A percentile compares a stretch with the other conserved stretches of the same genome.
These are phyloP conservation scores for Platypus cylindrus DNA, from an alignment of 2,888 invertebrate genomes.

Conservation along the genomic window DNA sequence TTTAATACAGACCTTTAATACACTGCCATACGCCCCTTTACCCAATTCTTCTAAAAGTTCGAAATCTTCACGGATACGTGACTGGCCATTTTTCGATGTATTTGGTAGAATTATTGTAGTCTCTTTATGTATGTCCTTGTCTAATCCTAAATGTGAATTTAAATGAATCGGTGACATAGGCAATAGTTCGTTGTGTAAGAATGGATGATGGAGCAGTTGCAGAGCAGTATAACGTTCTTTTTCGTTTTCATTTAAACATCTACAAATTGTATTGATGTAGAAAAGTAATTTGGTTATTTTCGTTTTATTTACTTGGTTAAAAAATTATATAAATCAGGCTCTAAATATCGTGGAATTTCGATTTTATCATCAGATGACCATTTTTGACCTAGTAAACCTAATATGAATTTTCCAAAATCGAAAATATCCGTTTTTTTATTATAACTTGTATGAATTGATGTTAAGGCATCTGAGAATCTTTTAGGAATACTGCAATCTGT, in stretches of 20 bases:
- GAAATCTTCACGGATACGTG: constrained; percentile 70
- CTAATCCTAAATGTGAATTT: constrained; percentile 21
- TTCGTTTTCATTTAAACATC: constrained; percentile 59
- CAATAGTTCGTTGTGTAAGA: constrained; percentile 32
- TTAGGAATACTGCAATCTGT: constrained; percentile 61
- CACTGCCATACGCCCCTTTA: constrained; percentile 92
- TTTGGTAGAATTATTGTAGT: constrained; percentile 32
- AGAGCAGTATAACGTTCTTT: constrained; percentile 60
- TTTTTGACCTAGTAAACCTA: constrained; percentile 49
- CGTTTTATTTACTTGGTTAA: constrained; percentile 44
- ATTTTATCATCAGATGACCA: constrained; percentile 35
- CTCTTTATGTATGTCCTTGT: constrained; percentile 23
- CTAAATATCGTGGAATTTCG: constrained; percentile 45
- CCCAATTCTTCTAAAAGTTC: constrained; percentile 74
- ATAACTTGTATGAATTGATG: constrained; percentile 30
- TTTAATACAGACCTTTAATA: constrained; percentile 87
- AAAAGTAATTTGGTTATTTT: neutral
- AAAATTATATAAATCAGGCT: constrained; percentile 58
- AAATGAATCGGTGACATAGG: constrained; percentile 33
- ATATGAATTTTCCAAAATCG: constrained; percentile 54
- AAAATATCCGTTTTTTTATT: constrained; percentile 63
- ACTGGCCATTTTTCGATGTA: constrained; percentile 39
- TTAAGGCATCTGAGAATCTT: constrained; percentile 43
- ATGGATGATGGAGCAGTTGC: constrained; percentile 60
- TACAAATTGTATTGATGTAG: constrained; percentile 27